These are phyloP conservation scores for Pyrrhia umbra DNA, from an alignment of 2,888 invertebrate genomes.

Conservation along the genomic window DNA sequence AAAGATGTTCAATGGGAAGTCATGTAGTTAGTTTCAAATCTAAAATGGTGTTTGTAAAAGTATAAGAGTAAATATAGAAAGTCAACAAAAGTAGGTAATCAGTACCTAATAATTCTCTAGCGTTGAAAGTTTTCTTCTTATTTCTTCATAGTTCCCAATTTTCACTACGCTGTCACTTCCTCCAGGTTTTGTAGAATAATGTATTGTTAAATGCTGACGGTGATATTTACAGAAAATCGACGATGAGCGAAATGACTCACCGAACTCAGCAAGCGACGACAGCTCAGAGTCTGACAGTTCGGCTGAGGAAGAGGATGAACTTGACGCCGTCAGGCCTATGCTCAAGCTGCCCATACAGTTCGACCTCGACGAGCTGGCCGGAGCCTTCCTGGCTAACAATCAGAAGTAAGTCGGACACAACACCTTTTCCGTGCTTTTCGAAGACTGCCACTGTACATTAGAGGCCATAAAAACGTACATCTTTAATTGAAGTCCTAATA, in stretches of 20 bases:
- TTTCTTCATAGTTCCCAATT: too few species aligned
- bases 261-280: constrained; percentile 82
- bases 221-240: constrained; percentile 82
- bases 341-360: constrained; percentile 95
- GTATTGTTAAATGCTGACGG: not conserved
- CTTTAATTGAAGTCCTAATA: too few species aligned
- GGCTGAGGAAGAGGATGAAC: constrained; percentile 90
- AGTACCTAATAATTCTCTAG: too few species aligned
- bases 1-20: constrained; percentile 4
- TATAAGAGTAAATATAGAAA: too few species aligned
- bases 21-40: constrained; percentile 10
- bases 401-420: constrained; percentile 88
- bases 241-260: constrained; percentile 78
- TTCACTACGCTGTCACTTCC: too few species aligned
- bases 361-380: constrained; percentile 95
- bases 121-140: too few species aligned
- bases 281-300: constrained; percentile 90
- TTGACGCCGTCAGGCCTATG: constrained; percentile 90
- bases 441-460: not conserved
- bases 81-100: too few species aligned
- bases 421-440: not conserved
- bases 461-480: not conserved
- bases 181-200: not conserved
- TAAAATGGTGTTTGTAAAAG: too few species aligned
- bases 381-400: constrained; percentile 93